A percentile compares a stretch with the other conserved stretches of the same genome.
Evolutionary conservation across 2,888 invertebrate species (phyloP).

Genomic region (Drosophila demipolita): DNA sequence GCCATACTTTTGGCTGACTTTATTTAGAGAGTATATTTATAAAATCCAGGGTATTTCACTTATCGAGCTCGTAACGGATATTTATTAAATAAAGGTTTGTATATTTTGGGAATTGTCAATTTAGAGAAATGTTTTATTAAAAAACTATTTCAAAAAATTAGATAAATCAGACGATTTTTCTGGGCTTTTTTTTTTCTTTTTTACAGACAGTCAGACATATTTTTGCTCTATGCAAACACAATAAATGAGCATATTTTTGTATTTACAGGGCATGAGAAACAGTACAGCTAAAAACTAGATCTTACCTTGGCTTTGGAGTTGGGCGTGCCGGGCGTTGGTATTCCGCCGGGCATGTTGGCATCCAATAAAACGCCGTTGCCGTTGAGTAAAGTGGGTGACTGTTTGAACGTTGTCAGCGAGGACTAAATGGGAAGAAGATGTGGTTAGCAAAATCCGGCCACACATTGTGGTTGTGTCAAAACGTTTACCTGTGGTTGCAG

Average conservation of each 20-base stretch:
- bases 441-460: neutral
- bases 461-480: neutral
- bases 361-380: conserved; percentile 84
- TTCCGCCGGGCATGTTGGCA: conserved; percentile 89
- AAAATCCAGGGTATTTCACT: too few relatives aligned
- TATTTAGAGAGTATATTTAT: too few relatives aligned
- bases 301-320: conserved; percentile 92
- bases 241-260: neutral
- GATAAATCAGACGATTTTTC: too few relatives aligned
- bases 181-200: neutral
- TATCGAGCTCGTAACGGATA: too few relatives aligned
- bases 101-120: too few relatives aligned
- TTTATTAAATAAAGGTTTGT: too few relatives aligned
- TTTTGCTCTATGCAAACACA: too few relatives aligned
- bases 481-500: conserved; percentile 83
- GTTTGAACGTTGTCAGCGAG: conserved; percentile 85
- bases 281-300: neutral
- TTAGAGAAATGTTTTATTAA: too few relatives aligned
- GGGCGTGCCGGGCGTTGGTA: conserved; percentile 91
- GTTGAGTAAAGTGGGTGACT: conserved; percentile 84
- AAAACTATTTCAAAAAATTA: too few relatives aligned
- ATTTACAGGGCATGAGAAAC: neutral
- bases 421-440: conserved; percentile 65
- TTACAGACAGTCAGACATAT: neutral
- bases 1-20: too few relatives aligned